Base-by-base conservation (phyloP, 1,140 invertebrate species). In the Mylabris phalerata region DNA sequence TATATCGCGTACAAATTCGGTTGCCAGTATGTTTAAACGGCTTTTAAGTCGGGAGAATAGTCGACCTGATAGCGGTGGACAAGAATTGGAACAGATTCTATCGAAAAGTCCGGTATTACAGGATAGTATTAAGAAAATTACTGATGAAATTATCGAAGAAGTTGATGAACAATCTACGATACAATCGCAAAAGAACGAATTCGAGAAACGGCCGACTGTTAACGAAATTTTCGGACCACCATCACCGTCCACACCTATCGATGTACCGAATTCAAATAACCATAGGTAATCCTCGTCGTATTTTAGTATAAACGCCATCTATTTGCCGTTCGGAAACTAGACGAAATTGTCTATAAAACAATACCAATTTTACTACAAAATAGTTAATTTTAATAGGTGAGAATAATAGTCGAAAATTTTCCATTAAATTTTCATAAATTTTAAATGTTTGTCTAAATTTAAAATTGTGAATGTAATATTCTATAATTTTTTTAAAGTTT, bases 111-210 rank as follows among this genome's bases (percentile, higher is more conserved):
- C 67, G 1, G 57, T 61, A 9, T 19, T 45, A 43, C 49, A 56
- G 40, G 42, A 69, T 24, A 84, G 84, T n/a, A 85, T 82, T 39
- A 83, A 85, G 76, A 80, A 83, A 62, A 86, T 91, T 11, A 81
- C 86, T 0, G 82, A 85, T 64, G 83, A 87, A 62, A 84, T 90
- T 3, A 91, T 90, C 26, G 88, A 90, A 69, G 89, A 91, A 71
- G 69, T 90, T 0, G 89, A 90, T 62, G 89, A 91, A 66, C 88
- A 90, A 69, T 77, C 82, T 59, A 90, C 89, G 3, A 84, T 89
- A 47, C 88, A 82, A 0, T 89, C 87, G 10, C 84, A 84, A 75
- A 78, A 80, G 9, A 63, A 77, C 66, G 72, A 82, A 74, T 67
- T 79, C 39, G 73, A 82, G 67, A 54, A 74, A 68, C 66, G 80